Evolutionary conservation across 2,797 vertebrate species (phyloP), one percentile per base, ranked within the genome.

Genomic region (Premnoplex brunnescens): DNA sequence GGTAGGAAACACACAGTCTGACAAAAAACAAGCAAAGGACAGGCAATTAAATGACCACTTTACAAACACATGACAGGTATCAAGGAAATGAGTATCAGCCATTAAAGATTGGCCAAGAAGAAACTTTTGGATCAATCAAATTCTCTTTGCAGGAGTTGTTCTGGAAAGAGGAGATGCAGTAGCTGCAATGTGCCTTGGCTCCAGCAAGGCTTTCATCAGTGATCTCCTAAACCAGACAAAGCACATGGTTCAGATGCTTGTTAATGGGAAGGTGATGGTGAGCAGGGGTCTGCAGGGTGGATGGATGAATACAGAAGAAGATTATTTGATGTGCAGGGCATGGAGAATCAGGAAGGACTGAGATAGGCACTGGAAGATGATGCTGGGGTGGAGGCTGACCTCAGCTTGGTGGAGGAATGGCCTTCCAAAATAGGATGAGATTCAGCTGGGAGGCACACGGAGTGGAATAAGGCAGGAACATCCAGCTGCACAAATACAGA

Each of bases 371-470:
- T 21, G 26, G 19, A 60, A 6, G 24, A 28, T 68, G 66, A 76
- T 69, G 44, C 0, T 49, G 36, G 13, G 77, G 43, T 41, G 36
- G 43, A 79, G 26, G 2, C 16, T 13, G 43, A 15, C n/a, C 59
- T 79, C 51, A 73, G 2, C 14, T 44, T 8, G 2, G 36, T 55
- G 71, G 55, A 69, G 21, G 17, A 94, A 21, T 0, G 7, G 48
- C n/a, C 39, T 74, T 44, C 36, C 52, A 73, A 85, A 82, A 12
- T 13, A 55, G 55, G 26, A 26, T 85, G 74, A 85, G 43, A 68
- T 93, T 73, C 28, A 15, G 34, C 1, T 0, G 0, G 52, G 81
- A 93, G 54, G 32, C 0, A 0, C 0, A 0, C 63, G 19, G 88
- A 26, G 72, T 80, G 52, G 68, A 79, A 74, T 49, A 41, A 85